Evolutionary conservation across 2,113 vertebrate species (phyloP), one percentile per base, ranked within the genome.

Genomic region (Isichthys henryi): DNA sequence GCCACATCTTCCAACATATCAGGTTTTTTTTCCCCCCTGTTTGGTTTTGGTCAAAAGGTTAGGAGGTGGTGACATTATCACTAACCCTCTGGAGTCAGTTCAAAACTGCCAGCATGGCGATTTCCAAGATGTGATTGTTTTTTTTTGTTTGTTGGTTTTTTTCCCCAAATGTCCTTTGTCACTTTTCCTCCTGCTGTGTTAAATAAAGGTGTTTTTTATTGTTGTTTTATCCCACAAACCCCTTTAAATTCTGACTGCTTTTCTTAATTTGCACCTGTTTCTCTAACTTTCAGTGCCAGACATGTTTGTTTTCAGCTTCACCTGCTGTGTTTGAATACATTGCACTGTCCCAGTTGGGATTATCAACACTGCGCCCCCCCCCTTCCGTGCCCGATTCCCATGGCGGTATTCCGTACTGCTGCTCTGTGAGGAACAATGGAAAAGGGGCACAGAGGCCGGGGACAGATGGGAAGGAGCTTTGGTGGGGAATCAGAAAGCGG

Each of bases 401-500:
- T 53, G n/a, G 46, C 17, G 7, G 15, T 39, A 52, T 56, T 87
- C 50, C 31, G 17, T 27, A 7, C 52, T 27, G 21, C 46, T 43
- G 27, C 56, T n/a, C 52, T 46, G 2, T 43, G 17, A 5, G 5
- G 56, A 56, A 87, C 27, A 88, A 88, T 66, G 53, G 52, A 39
- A 10, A 23, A 13, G 17, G 39, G 87, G 87, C 50, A 5, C 85
- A 35, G n/a, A 39, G 85, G n/a, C 85, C 39, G 2, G 13, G 85
- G 85, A 52, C 84, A 86, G 84, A 86, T 52, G 84, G 85, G 49
- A 49, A 87, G 82, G 50, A 56, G 85, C 23, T 45, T 87, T 53
- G 10, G 85, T 87, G 85, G 21, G 85, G 4, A 52, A 53, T 87
- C 50, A 53, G 27, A 87, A 39, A 53, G 52, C 4, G 6, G 45